These are phyloP conservation scores for Zosterops pallidus DNA, from an alignment of 2,113 vertebrate species.

Conservation along the genomic window DNA sequence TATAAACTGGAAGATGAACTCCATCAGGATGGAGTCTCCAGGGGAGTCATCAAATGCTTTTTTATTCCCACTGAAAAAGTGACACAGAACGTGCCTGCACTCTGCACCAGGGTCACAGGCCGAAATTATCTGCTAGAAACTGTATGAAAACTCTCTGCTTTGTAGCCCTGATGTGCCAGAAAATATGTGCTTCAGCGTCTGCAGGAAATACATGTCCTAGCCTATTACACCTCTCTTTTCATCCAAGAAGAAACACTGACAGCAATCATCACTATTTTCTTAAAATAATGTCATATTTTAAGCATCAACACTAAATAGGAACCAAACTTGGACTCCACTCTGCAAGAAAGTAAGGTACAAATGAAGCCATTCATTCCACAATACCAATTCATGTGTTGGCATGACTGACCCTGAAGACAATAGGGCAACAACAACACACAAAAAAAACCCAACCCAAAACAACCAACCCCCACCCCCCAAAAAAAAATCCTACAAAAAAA, in stretches of 20 bases:
- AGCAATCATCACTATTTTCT: neutral
- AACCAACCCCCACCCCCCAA: too few species aligned
- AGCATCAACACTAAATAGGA: neutral
- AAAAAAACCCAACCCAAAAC: too few species aligned
- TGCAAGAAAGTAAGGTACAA: neutral
- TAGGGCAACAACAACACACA: neutral
- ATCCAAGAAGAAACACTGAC: neutral
- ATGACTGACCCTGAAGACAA: neutral
- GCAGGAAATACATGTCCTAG: neutral
- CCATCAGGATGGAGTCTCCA: neutral
- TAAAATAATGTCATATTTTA: neutral
- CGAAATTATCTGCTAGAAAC: neutral
- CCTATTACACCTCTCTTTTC: neutral
- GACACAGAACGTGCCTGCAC: neutral
- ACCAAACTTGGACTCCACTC: neutral
- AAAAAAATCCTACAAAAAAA: too few species aligned
- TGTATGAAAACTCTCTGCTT: accelerated
- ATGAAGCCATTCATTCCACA: neutral
- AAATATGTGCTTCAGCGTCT: neutral
- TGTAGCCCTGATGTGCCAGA: neutral
- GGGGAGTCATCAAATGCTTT: neutral
- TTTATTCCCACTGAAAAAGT: neutral
- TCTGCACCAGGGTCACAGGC: neutral
- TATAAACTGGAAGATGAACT: neutral
- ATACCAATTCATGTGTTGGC: neutral